These are phyloP conservation scores for Alviniconcha marisindica DNA, from an alignment of 1,140 invertebrate species.

Conservation along the genomic window DNA sequence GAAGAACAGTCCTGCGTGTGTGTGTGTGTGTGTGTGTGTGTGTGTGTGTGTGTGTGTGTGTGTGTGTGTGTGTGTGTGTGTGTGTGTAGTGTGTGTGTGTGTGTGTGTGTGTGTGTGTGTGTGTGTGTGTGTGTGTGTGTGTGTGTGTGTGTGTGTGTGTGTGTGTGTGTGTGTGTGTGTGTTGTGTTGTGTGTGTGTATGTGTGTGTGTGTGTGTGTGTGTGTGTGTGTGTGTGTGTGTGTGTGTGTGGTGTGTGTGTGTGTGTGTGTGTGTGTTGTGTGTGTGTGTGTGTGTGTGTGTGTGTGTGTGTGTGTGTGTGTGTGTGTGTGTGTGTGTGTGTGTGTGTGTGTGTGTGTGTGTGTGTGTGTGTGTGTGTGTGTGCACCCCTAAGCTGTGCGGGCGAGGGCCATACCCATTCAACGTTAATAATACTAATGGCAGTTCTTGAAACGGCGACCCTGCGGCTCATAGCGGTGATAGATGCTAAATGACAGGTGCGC, in stretches of 20 bases:
- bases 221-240: slow-evolving; percentile 42
- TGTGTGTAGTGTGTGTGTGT: slow-evolving; percentile 20
- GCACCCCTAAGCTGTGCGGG: too few species aligned
- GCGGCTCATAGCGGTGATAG: too few species aligned
- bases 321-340: slow-evolving; percentile 8
- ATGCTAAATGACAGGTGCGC: too few species aligned
- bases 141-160: slow-evolving; percentile 40
- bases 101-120: slow-evolving; percentile 26
- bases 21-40: slow-evolving; percentile 32
- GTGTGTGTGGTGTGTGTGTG: slow-evolving; percentile 5
- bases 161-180: slow-evolving; percentile 27
- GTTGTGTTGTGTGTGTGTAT: neutral
- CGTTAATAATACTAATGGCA: too few species aligned
- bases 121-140: slow-evolving; percentile 28
- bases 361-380: slow-evolving; percentile 36
- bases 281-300: slow-evolving; percentile 8
- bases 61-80: slow-evolving; percentile 29
- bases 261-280: slow-evolving; percentile 32
- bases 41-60: slow-evolving; percentile 41
- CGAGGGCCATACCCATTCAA: too few species aligned
- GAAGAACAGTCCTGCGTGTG: slow-evolving; percentile 23
- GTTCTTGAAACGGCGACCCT: too few species aligned
- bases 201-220: slow-evolving; percentile 36
- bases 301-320: neutral
- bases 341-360: slow-evolving; percentile 15